These are phyloP conservation scores for Forbesichthys agassizii DNA, from an alignment of 2,113 vertebrate genomes.

Conservation along the genomic window DNA sequence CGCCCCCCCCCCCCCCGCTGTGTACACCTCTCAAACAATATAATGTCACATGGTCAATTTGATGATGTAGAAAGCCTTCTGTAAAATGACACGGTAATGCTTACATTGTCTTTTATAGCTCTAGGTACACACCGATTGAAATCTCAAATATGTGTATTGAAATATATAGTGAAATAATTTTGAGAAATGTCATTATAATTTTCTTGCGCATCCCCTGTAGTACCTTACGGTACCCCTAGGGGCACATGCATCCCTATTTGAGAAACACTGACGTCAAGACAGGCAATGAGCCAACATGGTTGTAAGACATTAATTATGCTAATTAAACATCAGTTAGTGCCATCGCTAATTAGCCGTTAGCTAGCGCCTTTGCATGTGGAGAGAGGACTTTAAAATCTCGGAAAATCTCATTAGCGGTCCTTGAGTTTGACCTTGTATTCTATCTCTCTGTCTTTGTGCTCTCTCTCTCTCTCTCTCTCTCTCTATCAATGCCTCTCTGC, in stretches of 20 bases:
- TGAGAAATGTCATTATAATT: not conserved
- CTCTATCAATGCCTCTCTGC: not conserved
- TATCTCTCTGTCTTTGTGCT: not conserved
- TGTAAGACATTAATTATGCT: slow-evolving; percentile 30
- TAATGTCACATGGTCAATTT: too few species aligned
- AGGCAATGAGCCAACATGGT: slow-evolving; percentile 16
- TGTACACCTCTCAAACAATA: not conserved
- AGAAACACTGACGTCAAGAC: not conserved
- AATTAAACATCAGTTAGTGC: slow-evolving; percentile 42
- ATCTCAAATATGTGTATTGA: too few species aligned
- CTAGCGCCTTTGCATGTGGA: not conserved
- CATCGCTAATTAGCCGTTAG: slow-evolving; percentile 34
- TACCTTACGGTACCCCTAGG: not conserved
- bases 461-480: slow-evolving; percentile 1
- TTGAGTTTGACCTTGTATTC: not conserved
- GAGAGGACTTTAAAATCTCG: slow-evolving; percentile 1
- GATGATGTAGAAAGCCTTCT: too few species aligned
- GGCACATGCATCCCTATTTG: slow-evolving; percentile 12
- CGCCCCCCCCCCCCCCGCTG: slow-evolving; percentile 17
- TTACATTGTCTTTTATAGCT: too few species aligned
- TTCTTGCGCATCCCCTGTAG: not conserved
- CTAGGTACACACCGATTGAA: too few species aligned
- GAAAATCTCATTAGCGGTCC: slow-evolving; percentile 35
- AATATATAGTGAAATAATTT: too few species aligned
- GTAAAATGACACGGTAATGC: not conserved